A percentile compares a stretch with the other conserved stretches of the same genome.
Evolutionary conservation across 2,888 invertebrate genomes (phyloP).

Genomic region (Polietes domitor): DNA sequence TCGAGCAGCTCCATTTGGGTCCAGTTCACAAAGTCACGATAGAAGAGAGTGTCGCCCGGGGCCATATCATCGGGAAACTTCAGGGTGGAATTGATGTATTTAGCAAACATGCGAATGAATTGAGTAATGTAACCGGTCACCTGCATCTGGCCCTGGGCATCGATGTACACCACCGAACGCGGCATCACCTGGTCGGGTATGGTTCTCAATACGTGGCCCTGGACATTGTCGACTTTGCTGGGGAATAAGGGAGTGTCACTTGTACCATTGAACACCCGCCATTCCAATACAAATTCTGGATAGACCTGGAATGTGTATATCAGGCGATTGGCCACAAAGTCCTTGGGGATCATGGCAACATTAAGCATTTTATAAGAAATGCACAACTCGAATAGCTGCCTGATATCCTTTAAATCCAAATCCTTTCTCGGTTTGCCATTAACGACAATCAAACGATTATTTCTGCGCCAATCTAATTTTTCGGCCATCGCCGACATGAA

Average conservation of each 20-base stretch:
- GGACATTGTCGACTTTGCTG: conserved; percentile 49
- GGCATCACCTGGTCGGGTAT: conserved; percentile 67
- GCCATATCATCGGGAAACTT: conserved; percentile 46
- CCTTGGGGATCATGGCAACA: conserved; percentile 22
- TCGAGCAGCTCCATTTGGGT: conserved; percentile 54
- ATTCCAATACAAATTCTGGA: conserved; percentile 32
- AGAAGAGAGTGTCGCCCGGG: conserved; percentile 46
- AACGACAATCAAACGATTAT: conserved; percentile 35
- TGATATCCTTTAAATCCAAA: neutral
- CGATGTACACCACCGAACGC: conserved; percentile 60
- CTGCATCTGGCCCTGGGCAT: neutral
- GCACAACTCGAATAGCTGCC: conserved; percentile 22
- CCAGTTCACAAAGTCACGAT: conserved; percentile 56
- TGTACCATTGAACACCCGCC: neutral
- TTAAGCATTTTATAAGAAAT: conserved; percentile 45
- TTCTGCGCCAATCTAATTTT: conserved; percentile 50
- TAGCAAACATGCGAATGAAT: conserved; percentile 53
- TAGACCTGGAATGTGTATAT: conserved; percentile 37
- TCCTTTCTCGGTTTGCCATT: neutral
- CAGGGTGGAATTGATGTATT: conserved; percentile 62
- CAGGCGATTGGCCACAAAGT: neutral
- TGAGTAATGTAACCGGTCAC: conserved; percentile 60
- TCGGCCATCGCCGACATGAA: conserved; percentile 33
- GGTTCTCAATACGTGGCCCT: conserved; percentile 46
- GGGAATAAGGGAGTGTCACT: conserved; percentile 7